Evolutionary conservation across 2,797 vertebrate genomes (phyloP), one percentile per base, ranked within the genome.

Genomic region (Tarsius wallacei): DNA sequence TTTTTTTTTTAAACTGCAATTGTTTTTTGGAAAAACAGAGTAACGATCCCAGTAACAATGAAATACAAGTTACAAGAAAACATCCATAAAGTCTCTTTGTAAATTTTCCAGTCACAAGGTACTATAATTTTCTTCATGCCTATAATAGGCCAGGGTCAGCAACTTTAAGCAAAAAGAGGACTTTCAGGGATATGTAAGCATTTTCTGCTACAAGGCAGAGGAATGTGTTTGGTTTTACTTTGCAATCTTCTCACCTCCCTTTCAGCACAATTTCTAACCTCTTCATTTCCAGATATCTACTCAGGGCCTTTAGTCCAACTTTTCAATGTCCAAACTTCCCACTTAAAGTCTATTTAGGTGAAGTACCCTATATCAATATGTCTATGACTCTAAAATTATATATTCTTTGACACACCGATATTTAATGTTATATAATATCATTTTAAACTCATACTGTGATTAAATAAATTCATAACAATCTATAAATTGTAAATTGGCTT

Each of bases 1-100:
- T 93, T 13, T 81, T 13, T 81, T 73, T 92, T 73, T 94, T 47
- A 90, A 95, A 91, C 26, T 63, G 91, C 68, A 57, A 93, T 2
- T 1, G 8, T 74, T 7, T 74, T 42, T 84, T 42, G 49, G 51
- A 51, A 61, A 84, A 88, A 87, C 4, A 57, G 26, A 61, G 42
- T 55, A 64, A 86, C 19, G 82, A 26, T 57, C 4, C 28, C 28
- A 83, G 33, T 17, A 76, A 78, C 19, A 64, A 59, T 33, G 15
- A 33, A 57, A 47, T 36, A 15, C 26, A 84, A 88, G 36, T 49
- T 59, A 33, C 2, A 31, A n/a, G 14, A 47, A 77, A 78, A 77
- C 5, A 42, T 26, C 19, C 21, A 70, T 6, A 57, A 42, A 66
- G 21, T 66, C 31, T 86, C 1, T 47, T 4, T 10, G 33, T 28